Base-by-base conservation (phyloP, 2,888 invertebrate species). In the Drosophila sordidapex region DNA sequence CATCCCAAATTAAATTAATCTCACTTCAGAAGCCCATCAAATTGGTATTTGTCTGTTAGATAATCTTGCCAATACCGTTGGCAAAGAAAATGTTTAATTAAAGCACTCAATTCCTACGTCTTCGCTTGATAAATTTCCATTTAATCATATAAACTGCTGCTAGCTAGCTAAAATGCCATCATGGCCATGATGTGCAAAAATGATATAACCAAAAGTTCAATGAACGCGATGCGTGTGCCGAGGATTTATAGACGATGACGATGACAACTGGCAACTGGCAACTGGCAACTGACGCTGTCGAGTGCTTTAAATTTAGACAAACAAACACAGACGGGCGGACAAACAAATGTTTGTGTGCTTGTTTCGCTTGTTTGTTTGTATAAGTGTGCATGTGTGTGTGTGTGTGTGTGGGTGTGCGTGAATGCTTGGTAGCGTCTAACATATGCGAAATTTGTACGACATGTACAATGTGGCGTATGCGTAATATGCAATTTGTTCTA, bases 401-500 rank as follows among this genome's bases (percentile, higher is more conserved):
- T 61, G 40, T 65, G 40, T 1, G 51, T 64, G 51, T 65, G 58
- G 36, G 49, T 52, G 25, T 52, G 21, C 35, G 49, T 67, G 61
- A 18, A n/a, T 53, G 61, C 38, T 62, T 46, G 46, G 53, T 64
- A 73, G 52, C 56, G 49, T 70, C 69, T 63, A 70, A 52, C 74
- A 79, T 74, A 75, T 72, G 74, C 43, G 70, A 58, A 67, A 53
- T 60, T 76, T 60, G 74, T 69, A 56, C 49, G 62, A 27, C 62
- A 51, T 49, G 72, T 59, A 74, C 79, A 61, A 74, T 71, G 77
- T 63, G 81, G 83, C 85, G 85, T 86, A 86, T 86, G 86, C 88
- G 88, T 86, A 86, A 85, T 86, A 76, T 86, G 83, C 88, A 86
- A 87, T 86, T 87, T 87, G 83, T 70, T 83, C 74, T 69, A 81